These are phyloP conservation scores for Microhierax caerulescens DNA, from an alignment of 2,797 vertebrate species.

Conservation along the genomic window DNA sequence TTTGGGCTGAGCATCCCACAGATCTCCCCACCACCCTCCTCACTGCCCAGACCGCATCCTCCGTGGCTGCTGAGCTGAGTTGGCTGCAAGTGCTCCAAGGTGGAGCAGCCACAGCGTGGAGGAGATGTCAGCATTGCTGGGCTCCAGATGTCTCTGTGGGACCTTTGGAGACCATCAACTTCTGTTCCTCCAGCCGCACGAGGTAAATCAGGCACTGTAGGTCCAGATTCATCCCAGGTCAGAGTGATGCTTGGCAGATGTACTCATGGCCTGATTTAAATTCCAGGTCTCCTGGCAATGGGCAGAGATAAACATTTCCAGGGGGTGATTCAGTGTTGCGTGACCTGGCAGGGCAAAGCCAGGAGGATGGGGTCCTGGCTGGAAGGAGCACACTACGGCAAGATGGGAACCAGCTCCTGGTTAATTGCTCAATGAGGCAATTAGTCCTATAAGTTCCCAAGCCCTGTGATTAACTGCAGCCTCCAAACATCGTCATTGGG, in stretches of 20 bases:
- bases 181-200: fast-evolving
- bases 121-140: background rate
- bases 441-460: background rate
- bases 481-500: background rate
- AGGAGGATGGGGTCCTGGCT: background rate
- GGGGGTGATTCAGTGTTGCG: background rate
- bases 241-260: background rate
- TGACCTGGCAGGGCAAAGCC: background rate
- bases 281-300: background rate
- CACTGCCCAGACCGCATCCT: background rate
- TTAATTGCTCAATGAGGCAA: background rate
- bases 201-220: background rate
- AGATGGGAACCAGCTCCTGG: background rate
- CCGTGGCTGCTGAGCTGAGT: background rate
- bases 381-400: background rate
- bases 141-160: background rate
- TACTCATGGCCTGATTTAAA: background rate
- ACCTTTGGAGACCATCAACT: background rate
- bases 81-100: background rate
- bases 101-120: background rate
- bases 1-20: background rate
- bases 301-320: background rate
- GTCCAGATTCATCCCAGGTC: background rate
- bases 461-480: background rate
- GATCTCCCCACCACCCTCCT: background rate